Conservation (phyloP, 2,113 vertebrate genomes). For the Antechinus stuartii region DNA sequence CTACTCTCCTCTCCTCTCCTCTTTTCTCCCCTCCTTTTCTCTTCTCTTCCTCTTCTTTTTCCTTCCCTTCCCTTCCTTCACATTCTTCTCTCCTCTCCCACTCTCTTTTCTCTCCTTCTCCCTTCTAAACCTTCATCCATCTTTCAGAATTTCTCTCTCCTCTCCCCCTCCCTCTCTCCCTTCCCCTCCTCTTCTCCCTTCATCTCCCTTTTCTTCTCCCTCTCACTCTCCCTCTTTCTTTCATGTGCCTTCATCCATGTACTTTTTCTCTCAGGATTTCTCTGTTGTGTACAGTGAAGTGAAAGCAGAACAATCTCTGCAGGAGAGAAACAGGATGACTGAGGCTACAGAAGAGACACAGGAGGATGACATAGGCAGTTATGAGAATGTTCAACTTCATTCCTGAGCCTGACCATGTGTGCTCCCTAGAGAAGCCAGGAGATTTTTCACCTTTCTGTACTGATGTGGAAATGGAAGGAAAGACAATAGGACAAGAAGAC, state of each 20-base stretch:
- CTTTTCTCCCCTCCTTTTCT: too few species aligned
- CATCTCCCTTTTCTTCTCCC: neutral
- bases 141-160: neutral
- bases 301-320: constrained; percentile 15
- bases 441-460: neutral
- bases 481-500: neutral
- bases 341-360: neutral
- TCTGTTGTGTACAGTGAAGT: constrained; percentile 41
- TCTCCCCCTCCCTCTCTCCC: neutral
- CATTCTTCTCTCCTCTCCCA: neutral
- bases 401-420: neutral
- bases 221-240: neutral
- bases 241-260: neutral
- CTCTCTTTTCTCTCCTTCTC: neutral
- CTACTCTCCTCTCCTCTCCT: neutral
- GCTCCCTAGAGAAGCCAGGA: neutral
- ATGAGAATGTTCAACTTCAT: neutral
- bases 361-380: neutral
- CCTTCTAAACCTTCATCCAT: too few species aligned
- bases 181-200: neutral
- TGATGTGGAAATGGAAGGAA: neutral
- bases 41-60: too few species aligned
- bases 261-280: neutral
- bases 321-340: neutral
- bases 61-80: too few species aligned